Evolutionary conservation across 1,140 invertebrate genomes (phyloP).

Genomic region (Elymnias hypermnestra): DNA sequence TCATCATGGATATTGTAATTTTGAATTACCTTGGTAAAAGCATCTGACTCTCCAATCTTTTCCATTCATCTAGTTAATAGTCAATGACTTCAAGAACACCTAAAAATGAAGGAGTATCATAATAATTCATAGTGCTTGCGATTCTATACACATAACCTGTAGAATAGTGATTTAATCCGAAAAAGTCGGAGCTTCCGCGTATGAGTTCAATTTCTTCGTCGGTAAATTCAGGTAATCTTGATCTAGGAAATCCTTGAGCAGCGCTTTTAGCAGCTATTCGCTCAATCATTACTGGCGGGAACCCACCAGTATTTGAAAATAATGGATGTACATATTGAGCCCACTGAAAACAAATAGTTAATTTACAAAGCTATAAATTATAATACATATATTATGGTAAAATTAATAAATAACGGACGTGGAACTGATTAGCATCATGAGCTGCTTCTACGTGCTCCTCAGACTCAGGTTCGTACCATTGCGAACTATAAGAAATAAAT

Average conservation of each 20-base stretch:
- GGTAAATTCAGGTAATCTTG: slow-evolving; percentile 61
- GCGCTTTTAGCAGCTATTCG: slow-evolving; percentile 70
- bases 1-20: too few species aligned
- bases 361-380: not conserved
- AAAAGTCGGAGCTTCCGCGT: slow-evolving; percentile 74
- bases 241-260: slow-evolving; percentile 57
- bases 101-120: slow-evolving; percentile 30
- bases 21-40: not conserved
- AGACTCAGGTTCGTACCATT: slow-evolving; percentile 65
- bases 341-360: slow-evolving; percentile 31
- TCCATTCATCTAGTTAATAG: slow-evolving; percentile 31
- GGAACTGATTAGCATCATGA: slow-evolving; percentile 9
- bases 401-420: not conserved
- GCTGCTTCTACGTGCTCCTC: slow-evolving; percentile 8
- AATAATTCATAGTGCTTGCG: slow-evolving; percentile 23
- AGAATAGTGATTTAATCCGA: slow-evolving; percentile 78
- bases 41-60: slow-evolving; percentile 20
- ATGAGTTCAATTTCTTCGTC: slow-evolving; percentile 38
- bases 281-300: slow-evolving; percentile 74
- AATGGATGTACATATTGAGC: slow-evolving; percentile 70
- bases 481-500: slow-evolving; percentile 70
- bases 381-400: not conserved
- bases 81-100: slow-evolving; percentile 29
- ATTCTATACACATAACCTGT: not conserved
- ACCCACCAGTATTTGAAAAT: slow-evolving; percentile 76